Evolutionary conservation across 2,888 invertebrate genomes (phyloP).

Genomic region (Plebejus argus): DNA sequence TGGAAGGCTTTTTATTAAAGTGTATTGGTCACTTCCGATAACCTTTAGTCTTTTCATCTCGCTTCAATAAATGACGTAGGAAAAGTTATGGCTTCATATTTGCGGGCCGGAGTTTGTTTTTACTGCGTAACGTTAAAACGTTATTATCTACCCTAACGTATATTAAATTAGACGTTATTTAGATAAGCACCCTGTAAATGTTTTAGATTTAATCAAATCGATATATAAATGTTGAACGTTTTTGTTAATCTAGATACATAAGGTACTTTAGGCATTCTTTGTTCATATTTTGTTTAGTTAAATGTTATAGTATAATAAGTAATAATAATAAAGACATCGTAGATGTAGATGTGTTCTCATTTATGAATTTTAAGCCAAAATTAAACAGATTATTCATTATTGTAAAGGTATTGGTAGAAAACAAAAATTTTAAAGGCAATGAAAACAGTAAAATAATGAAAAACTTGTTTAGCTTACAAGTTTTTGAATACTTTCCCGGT

Average conservation of each 20-base stretch:
- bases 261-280: too few species aligned
- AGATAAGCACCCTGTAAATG: slow-evolving; percentile 9
- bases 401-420: too few species aligned
- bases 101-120: slow-evolving; percentile 46
- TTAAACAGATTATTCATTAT: too few species aligned
- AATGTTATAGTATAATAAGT: too few species aligned
- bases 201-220: neutral
- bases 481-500: too few species aligned
- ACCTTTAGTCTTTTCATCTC: slow-evolving; percentile 44
- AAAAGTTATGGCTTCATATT: slow-evolving; percentile 42
- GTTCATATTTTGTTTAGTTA: too few species aligned
- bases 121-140: slow-evolving; percentile 45
- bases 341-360: too few species aligned
- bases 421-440: too few species aligned
- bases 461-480: too few species aligned
- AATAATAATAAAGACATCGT: too few species aligned
- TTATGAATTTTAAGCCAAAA: too few species aligned
- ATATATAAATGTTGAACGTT: neutral
- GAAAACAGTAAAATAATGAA: too few species aligned
- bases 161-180: slow-evolving; percentile 30
- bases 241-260: neutral
- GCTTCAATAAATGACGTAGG: slow-evolving; percentile 42
- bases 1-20: slow-evolving; percentile 42
- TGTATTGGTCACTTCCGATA: slow-evolving; percentile 41
- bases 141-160: slow-evolving; percentile 44